Percentiles rank a stretch among this genome's conserved stretches.
phyloP scores from a whole-genome alignment of 2,888 invertebrate genomes.

The Pterostichus niger region DNA sequence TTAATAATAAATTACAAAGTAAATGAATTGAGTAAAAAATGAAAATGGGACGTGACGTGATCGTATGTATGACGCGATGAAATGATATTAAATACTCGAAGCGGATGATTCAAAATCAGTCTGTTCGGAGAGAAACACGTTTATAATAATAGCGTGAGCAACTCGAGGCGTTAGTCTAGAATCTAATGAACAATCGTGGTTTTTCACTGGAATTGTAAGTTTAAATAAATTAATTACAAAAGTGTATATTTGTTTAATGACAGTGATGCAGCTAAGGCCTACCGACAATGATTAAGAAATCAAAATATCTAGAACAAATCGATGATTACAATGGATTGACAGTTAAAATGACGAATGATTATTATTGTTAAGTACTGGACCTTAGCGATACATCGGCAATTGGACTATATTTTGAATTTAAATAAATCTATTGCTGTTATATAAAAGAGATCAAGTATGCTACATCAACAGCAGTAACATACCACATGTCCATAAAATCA shows the following conservation, averaged over 20 bases:
- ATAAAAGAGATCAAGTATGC: slow-evolving; percentile 65
- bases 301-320: slow-evolving; percentile 10
- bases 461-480: slow-evolving; percentile 52
- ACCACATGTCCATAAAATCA: slow-evolving; percentile 55
- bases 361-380: slow-evolving; percentile 54
- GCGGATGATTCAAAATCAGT: slow-evolving; percentile 66
- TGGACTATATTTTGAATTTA: slow-evolving; percentile 53
- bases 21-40: slow-evolving; percentile 55
- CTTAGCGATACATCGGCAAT: slow-evolving; percentile 53
- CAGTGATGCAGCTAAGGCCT: slow-evolving; percentile 52
- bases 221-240: slow-evolving; percentile 51
- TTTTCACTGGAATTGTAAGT: slow-evolving; percentile 60
- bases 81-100: slow-evolving; percentile 62
- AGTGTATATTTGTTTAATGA: slow-evolving; percentile 47
- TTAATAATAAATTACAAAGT: slow-evolving; percentile 42
- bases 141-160: slow-evolving; percentile 62
- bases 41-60: slow-evolving; percentile 47
- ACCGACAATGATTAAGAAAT: slow-evolving; percentile 43
- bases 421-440: slow-evolving; percentile 56
- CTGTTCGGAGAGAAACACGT: slow-evolving; percentile 65
- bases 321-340: slow-evolving; percentile 29
- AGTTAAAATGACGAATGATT: slow-evolving; percentile 26
- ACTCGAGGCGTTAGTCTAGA: slow-evolving; percentile 60
- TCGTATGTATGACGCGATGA: slow-evolving; percentile 49
- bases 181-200: slow-evolving; percentile 65